A percentile compares a stretch with the other conserved stretches of the same genome.
phyloP scores from a whole-genome alignment of 2,888 invertebrate genomes.

The Eulithis testata region DNA sequence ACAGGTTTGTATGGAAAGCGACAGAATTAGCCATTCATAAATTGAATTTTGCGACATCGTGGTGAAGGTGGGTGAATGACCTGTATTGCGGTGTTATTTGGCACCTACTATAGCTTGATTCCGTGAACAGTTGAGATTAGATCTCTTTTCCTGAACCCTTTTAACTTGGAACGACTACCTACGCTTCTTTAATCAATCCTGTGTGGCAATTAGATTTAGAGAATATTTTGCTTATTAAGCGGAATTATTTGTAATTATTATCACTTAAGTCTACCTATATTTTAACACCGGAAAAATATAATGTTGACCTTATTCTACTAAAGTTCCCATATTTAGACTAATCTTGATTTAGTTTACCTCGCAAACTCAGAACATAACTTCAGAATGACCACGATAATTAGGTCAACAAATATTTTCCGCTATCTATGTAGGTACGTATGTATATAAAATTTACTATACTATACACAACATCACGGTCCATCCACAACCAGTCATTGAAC shows the following conservation, averaged over 20 bases:
- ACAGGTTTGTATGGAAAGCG: no score
- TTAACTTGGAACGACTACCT: conserved; percentile 45
- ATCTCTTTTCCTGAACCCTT: conserved; percentile 57
- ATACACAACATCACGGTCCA: conserved; percentile 47
- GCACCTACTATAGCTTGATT: no score
- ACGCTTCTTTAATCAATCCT: conserved; percentile 46
- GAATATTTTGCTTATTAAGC: conserved; percentile 39
- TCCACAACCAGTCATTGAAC: conserved; percentile 52
- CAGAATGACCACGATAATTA: conserved; percentile 8
- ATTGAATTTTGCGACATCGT: no score
- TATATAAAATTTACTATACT: conserved; percentile 35
- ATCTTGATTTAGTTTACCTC: no score
- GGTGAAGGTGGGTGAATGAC: no score
- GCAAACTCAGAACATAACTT: not conserved
- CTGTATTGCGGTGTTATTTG: no score
- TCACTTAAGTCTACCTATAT: conserved; percentile 17
- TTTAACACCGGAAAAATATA: conserved; percentile 22
- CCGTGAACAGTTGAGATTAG: conserved; percentile 16
- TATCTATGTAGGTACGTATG: conserved; percentile 51
- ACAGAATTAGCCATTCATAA: no score
- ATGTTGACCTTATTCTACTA: conserved; percentile 20
- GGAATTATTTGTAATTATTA: conserved; percentile 19
- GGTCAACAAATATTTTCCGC: conserved; percentile 31
- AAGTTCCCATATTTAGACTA: no score
- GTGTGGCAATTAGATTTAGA: conserved; percentile 46